Evolutionary conservation across 2,797 vertebrate genomes (phyloP).

Genomic region (Dallia pectoralis): DNA sequence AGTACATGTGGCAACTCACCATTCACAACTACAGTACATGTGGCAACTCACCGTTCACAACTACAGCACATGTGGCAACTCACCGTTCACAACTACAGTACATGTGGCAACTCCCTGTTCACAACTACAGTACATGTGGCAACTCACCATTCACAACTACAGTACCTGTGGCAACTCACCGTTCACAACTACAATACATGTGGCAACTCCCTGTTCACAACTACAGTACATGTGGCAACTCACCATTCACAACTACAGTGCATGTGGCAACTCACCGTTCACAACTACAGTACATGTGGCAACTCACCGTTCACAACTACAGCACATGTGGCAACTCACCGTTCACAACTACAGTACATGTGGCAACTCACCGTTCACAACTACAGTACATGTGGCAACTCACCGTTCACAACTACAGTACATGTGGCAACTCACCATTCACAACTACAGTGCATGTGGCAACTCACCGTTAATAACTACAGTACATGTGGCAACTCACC

Average conservation of each 20-base stretch:
- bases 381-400: conserved; percentile 81
- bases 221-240: conserved; percentile 81
- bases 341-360: conserved; percentile 94
- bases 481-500: conserved; percentile 86
- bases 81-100: conserved; percentile 96
- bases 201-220: conserved; percentile 90
- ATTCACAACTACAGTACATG: conserved; percentile 94
- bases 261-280: conserved; percentile 88
- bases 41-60: conserved; percentile 91
- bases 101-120: conserved; percentile 88
- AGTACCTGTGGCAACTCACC: conserved; percentile 86
- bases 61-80: conserved; percentile 81
- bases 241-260: conserved; percentile 96
- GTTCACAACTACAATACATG: conserved; percentile 94
- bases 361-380: conserved; percentile 91
- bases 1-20: conserved; percentile 86
- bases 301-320: conserved; percentile 94
- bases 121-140: conserved; percentile 87
- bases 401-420: conserved; percentile 96
- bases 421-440: conserved; percentile 88
- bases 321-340: conserved; percentile 86
- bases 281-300: conserved; percentile 87
- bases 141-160: conserved; percentile 94
- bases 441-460: conserved; percentile 87
- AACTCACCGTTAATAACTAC: conserved; percentile 94